Conservation (phyloP, 1,140 invertebrate genomes). For the Mylabris phalerata region DNA sequence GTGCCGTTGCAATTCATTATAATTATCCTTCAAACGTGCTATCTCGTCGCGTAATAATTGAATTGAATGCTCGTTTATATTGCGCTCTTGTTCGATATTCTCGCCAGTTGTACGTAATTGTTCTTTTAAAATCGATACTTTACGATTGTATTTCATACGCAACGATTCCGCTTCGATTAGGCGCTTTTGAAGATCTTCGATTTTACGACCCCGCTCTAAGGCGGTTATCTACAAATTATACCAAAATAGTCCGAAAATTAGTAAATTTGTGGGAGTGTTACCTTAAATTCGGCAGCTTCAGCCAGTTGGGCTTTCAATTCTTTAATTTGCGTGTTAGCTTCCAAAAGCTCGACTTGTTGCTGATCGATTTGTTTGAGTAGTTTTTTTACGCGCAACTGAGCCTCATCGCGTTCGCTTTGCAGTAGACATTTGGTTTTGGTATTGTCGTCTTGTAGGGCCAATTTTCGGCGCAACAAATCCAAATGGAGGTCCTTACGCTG, state of each 20-base stretch:
- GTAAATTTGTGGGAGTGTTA: slow-evolving; percentile 31
- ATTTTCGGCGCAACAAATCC: slow-evolving; percentile 79
- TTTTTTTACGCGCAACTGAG: slow-evolving; percentile 65
- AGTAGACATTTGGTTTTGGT: slow-evolving; percentile 54
- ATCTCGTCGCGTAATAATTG: slow-evolving; percentile 63
- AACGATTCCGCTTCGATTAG: slow-evolving; percentile 66
- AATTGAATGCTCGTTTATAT: slow-evolving; percentile 61
- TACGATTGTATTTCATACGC: slow-evolving; percentile 60
- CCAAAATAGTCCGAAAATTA: not conserved
- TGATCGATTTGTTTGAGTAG: slow-evolving; percentile 69
- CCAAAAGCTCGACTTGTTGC: slow-evolving; percentile 61
- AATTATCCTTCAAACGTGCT: slow-evolving; percentile 58
- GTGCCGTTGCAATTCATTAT: slow-evolving; percentile 62
- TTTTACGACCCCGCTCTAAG: slow-evolving; percentile 70
- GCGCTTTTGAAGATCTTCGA: slow-evolving; percentile 73
- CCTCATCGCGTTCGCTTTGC: slow-evolving; percentile 69
- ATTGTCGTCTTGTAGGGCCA: slow-evolving; percentile 73
- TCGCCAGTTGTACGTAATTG: slow-evolving; percentile 57
- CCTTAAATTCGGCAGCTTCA: slow-evolving; percentile 78
- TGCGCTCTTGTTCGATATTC: slow-evolving; percentile 61
- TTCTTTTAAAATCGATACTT: slow-evolving; percentile 64
- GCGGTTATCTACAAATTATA: slow-evolving; percentile 58
- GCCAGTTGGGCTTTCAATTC: slow-evolving; percentile 72
- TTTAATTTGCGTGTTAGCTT: slow-evolving; percentile 61
- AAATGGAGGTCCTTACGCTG: slow-evolving; percentile 86